These are phyloP conservation scores for Eospalax fontanierii DNA, from an alignment of 2,797 vertebrate species.

Conservation along the genomic window DNA sequence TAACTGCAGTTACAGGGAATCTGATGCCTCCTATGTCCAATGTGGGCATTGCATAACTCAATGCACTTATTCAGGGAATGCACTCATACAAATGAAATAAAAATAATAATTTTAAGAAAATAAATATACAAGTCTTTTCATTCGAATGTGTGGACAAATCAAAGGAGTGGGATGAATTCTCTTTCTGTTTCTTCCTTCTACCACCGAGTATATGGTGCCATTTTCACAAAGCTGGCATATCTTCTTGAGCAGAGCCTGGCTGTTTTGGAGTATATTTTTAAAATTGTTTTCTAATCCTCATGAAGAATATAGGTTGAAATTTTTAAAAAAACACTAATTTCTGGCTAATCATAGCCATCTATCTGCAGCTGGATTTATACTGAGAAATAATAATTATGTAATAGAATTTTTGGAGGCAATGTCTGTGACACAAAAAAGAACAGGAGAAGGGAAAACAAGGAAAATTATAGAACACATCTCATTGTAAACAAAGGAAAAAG, in stretches of 20 bases:
- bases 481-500: background rate
- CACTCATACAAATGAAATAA: too few species aligned
- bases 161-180: background rate
- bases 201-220: too few species aligned
- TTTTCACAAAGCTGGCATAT: background rate
- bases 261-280: background rate
- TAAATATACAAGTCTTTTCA: too few species aligned
- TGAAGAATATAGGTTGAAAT: background rate
- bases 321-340: background rate
- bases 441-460: background rate
- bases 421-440: background rate
- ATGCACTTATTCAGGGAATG: too few species aligned
- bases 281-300: background rate
- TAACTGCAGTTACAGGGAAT: too few species aligned
- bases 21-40: too few species aligned
- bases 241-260: background rate
- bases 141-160: background rate
- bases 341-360: background rate
- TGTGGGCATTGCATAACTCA: too few species aligned
- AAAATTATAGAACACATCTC: background rate
- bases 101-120: background rate
- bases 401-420: background rate
- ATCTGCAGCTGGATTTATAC: background rate
- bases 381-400: background rate
- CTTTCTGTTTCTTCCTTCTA: background rate